phyloP scores from a whole-genome alignment of 1,140 invertebrate species.

The Nasonia giraulti region DNA sequence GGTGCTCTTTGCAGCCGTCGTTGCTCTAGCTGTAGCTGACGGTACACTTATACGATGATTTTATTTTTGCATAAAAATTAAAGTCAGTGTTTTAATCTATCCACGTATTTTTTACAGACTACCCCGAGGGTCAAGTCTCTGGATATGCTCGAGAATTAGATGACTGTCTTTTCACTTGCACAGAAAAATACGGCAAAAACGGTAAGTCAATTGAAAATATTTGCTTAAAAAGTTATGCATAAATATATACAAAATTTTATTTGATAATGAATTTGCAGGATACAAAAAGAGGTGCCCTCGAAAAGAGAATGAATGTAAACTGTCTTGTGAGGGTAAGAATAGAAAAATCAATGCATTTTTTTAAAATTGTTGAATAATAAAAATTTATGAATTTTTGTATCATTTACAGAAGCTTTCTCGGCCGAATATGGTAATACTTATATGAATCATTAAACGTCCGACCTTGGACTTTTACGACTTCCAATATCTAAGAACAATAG shows the following conservation, averaged over 20 bases:
- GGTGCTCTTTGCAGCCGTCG: too few species aligned
- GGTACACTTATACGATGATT: too few species aligned
- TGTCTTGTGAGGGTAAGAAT: background rate
- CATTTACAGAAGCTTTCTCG: too few species aligned
- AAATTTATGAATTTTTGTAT: too few species aligned
- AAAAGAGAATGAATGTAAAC: background rate
- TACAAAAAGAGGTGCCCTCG: background rate
- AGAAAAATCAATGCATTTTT: background rate
- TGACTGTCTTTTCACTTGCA: background rate
- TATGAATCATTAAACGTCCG: too few species aligned
- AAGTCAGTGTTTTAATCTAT: too few species aligned
- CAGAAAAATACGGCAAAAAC: conserved; percentile 1
- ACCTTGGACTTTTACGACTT: too few species aligned
- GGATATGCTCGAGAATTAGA: background rate
- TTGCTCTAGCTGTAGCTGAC: too few species aligned
- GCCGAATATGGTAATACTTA: too few species aligned
- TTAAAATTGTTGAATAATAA: background rate
- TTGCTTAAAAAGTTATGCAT: background rate
- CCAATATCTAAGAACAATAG: too few species aligned
- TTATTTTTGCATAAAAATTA: too few species aligned
- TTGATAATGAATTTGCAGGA: background rate
- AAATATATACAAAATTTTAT: background rate
- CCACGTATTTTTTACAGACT: too few species aligned
- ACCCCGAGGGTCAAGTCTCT: background rate
- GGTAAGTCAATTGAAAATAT: background rate